Evolutionary conservation across 2,888 invertebrate species (phyloP), one percentile per base, ranked within the genome.

Genomic region (Germaria angustata): DNA sequence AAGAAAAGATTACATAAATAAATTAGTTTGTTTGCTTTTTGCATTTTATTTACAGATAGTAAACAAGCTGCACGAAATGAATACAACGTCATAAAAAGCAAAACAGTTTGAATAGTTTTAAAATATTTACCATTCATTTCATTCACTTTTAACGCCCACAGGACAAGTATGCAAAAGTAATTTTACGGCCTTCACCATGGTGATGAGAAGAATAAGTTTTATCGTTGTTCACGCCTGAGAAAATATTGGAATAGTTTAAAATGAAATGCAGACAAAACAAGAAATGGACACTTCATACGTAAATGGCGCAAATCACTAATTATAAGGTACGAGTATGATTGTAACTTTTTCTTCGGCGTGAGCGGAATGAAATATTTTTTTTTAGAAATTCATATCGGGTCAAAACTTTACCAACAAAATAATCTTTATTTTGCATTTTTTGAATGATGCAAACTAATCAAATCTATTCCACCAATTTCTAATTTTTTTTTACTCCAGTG

Each of bases 1-100:
- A 41, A 28, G 34, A 11, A 32, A 34, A 65, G 22, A 41, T 68
- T 53, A 68, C 51, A 13, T 41, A 41, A 53, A 51, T 6, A 55
- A 5, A 46, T 34, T 17, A 28, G 2, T 20, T 34, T 68, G 22
- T 53, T 39, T 20, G 24, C 15, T 28, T 22, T 51, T 69, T 28
- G 4, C 24, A 28, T 57, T 66, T 55, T 59, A 6, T 77, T 61
- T 69, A 69, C 53, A 34, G 17, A 28, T 17, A 53, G 44, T 61
- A 77, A 77, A 77, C 61, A 77, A 76, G 22, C 32, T 1, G 6
- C 55, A 59, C 39, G 66, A 49, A 76, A 76, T 34, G 32, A 76
- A 41, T 17, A 11, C 11, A 34, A 15, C 9, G 15, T 28, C 13
- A 24, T 22, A 20, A 46, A 46, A 39, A 20, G 39, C 34, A 71